These are phyloP conservation scores for Galerucella pusilla DNA, from an alignment of 2,888 invertebrate species.

Conservation along the genomic window DNA sequence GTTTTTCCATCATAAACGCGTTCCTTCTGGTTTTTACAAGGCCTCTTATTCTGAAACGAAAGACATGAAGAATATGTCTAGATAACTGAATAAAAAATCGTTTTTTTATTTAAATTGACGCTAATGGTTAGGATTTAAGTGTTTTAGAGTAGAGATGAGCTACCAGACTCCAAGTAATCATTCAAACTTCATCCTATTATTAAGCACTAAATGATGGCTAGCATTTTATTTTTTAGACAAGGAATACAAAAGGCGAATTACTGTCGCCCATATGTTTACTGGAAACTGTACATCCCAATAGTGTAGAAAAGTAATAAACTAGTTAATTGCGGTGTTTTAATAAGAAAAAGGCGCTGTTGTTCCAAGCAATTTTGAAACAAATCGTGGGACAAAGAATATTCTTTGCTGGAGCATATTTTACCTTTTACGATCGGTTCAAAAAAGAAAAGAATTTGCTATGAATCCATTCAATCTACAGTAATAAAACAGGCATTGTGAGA, in stretches of 20 bases:
- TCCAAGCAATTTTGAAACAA: neutral
- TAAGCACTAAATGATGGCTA: neutral
- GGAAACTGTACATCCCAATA: neutral
- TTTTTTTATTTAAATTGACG: conserved; percentile 16
- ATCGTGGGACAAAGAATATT: neutral
- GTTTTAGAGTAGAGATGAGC: conserved; percentile 43
- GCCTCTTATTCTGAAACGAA: conserved; percentile 9
- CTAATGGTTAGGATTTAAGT: conserved; percentile 38
- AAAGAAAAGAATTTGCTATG: too few relatives aligned
- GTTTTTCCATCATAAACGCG: conserved; percentile 3
- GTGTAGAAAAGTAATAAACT: neutral
- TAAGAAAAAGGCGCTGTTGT: neutral
- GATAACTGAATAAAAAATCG: conserved; percentile 25
- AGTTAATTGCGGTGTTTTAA: neutral
- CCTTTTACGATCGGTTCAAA: too few relatives aligned
- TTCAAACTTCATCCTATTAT: conserved; percentile 41
- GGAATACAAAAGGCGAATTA: neutral
- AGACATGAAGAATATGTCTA: conserved; percentile 9
- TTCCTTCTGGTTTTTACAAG: conserved; percentile 11
- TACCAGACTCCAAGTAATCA: conserved; percentile 49
- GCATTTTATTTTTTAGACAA: neutral
- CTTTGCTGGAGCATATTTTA: neutral
- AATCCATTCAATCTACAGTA: too few relatives aligned
- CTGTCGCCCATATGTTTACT: neutral
- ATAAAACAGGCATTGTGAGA: too few relatives aligned